A percentile compares a stretch with the other conserved stretches of the same genome.
Evolutionary conservation across 2,888 invertebrate species (phyloP).

Genomic region (Pollenia griseotomentosa): DNA sequence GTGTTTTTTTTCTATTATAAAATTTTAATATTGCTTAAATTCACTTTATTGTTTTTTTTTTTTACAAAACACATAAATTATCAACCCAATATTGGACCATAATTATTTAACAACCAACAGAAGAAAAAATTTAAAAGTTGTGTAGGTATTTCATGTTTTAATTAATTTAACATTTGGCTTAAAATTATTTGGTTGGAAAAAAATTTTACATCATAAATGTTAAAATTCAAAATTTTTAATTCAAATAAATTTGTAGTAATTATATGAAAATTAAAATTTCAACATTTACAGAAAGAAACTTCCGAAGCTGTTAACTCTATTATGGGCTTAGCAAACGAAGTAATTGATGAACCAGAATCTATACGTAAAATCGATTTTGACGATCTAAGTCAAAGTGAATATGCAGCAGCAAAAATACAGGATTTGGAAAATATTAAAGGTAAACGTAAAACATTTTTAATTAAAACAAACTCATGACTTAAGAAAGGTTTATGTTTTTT

Average conservation of each 20-base stretch:
- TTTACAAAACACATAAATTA: conserved; percentile 15
- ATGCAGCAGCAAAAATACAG: conserved; percentile 74
- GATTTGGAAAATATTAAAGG: conserved; percentile 77
- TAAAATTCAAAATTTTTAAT: conserved; percentile 57
- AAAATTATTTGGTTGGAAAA: conserved; percentile 38
- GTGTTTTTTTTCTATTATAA: neutral
- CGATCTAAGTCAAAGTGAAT: conserved; percentile 71
- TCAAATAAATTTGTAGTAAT: neutral
- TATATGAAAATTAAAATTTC: conserved; percentile 12
- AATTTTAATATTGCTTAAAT: conserved; percentile 17
- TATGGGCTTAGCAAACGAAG: conserved; percentile 76
- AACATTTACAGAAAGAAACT: conserved; percentile 81
- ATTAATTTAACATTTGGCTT: conserved; percentile 28
- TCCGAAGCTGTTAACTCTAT: conserved; percentile 83
- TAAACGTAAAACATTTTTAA: conserved; percentile 19
- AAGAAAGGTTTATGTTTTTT: neutral
- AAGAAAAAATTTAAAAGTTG: conserved; percentile 63
- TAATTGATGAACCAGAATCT: conserved; percentile 75
- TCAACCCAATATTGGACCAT: conserved; percentile 52
- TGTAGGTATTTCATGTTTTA: conserved; percentile 58
- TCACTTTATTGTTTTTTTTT: conserved; percentile 26
- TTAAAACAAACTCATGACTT: neutral
- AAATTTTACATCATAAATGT: conserved; percentile 31
- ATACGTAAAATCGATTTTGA: conserved; percentile 73
- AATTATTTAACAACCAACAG: conserved; percentile 43